Percentiles rank a stretch among this genome's conserved stretches.
Evolutionary conservation across 2,888 invertebrate species (phyloP).

Genomic region (Siphonodentalium dalli): DNA sequence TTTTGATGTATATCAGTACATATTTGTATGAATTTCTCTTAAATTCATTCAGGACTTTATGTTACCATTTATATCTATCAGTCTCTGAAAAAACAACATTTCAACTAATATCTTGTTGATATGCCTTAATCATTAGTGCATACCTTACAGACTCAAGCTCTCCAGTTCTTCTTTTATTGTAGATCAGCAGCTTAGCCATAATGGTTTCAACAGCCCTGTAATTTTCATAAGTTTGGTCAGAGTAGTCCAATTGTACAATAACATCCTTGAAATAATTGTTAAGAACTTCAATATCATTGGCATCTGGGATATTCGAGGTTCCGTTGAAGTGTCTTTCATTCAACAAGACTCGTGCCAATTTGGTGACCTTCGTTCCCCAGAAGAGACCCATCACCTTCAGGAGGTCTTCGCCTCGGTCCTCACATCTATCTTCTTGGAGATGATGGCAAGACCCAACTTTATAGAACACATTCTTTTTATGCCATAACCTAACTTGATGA

Average conservation of each 20-base stretch:
- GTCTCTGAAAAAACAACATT: no score
- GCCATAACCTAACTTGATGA: constrained; percentile 20
- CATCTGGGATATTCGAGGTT: no score
- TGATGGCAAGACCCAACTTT: constrained; percentile 18
- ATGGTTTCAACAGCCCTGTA: background rate
- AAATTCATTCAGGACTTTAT: no score
- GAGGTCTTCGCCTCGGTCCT: constrained; percentile 9
- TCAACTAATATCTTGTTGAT: no score
- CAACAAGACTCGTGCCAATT: constrained; percentile 7
- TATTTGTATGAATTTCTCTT: no score
- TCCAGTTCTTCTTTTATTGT: background rate
- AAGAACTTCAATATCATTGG: no score
- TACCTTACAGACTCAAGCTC: constrained; percentile 1
- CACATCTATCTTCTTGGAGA: background rate
- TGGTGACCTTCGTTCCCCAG: constrained; percentile 15
- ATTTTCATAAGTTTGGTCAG: no score
- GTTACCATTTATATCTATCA: no score
- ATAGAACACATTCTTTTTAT: constrained; percentile 12
- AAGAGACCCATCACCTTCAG: constrained; percentile 19
- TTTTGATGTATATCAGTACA: no score
- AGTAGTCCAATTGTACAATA: no score
- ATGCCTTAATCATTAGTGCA: background rate
- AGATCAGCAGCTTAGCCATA: background rate
- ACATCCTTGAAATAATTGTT: no score
- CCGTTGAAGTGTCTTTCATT: constrained; percentile 4